Base-by-base conservation (phyloP, 2,113 vertebrate species). In the Entelurus aequoreus region DNA sequence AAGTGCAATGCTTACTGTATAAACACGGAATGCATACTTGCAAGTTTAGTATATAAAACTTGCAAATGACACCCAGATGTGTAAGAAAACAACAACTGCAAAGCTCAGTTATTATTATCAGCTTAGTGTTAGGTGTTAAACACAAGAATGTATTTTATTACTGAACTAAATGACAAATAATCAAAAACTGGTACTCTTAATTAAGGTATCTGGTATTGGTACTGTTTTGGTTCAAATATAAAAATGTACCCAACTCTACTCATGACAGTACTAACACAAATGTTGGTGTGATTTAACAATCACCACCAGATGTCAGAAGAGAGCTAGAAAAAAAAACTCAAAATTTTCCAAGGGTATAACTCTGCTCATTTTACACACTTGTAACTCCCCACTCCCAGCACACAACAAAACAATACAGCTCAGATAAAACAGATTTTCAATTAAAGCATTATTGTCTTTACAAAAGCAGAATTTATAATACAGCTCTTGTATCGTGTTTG, bases 221-320 rank as follows among this genome's bases (percentile, higher is more conserved):
- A 28, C 28, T 28, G 28, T 28, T 28, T 28, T 28, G 28, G 28
- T 28, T 28, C 28, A 28, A 28, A 28, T 4, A 28, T 28, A 28
- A 28, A 54, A 54, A 15, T 4, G 12, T 28, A 40, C 38, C 35
- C n/a, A n/a, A 55, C 19, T n/a, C 10, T 28, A 28, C 28, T 28
- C 9, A 12, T 19, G 9, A 44, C n/a, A 19, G 7, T 40, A 42
- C 5, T 19, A 12, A 8, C 8, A 13, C 7, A 36, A 35, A 48
- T 12, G 7, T 16, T 64, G 13, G 13, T 71, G 79, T 65, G 63
- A 14, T 52, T 54, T 50, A 8, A 44, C 52, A 6, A 51, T 14
- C n/a, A 19, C 63, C 68, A 61, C 71, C 72, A 83, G 81, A 64
- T 83, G 81, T 1, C 57, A 42, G n/a, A 48, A 75, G 65, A 65